These are phyloP conservation scores for Drosophila prolongata DNA, from an alignment of 2,888 invertebrate genomes.

Conservation along the genomic window DNA sequence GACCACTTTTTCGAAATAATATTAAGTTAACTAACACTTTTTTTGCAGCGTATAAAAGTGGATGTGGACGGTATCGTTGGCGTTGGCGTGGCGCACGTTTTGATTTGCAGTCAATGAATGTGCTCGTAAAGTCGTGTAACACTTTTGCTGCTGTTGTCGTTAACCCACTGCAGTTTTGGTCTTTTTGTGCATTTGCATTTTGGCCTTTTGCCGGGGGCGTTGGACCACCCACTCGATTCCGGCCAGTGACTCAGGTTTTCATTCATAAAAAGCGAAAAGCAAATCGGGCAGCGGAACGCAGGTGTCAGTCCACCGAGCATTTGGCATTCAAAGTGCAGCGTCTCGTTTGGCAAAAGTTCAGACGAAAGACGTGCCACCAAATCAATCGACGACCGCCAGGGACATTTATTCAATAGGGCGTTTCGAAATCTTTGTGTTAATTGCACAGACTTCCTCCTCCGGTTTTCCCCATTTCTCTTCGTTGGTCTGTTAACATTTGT, in stretches of 20 bases:
- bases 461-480: not conserved
- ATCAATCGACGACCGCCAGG: conserved; percentile 50
- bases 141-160: conserved; percentile 66
- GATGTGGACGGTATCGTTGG: conserved; percentile 47
- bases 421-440: conserved; percentile 69
- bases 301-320: conserved; percentile 49
- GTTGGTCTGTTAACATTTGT: conserved; percentile 5
- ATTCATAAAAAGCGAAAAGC: conserved; percentile 63
- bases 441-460: conserved; percentile 51
- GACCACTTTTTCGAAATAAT: too few relatives aligned
- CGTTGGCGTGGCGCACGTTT: conserved; percentile 70
- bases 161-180: conserved; percentile 41
- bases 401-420: conserved; percentile 63
- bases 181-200: conserved; percentile 71
- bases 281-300: conserved; percentile 18
- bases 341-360: conserved; percentile 74
- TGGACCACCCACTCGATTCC: conserved; percentile 61
- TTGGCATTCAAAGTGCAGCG: conserved; percentile 71
- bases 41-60: conserved; percentile 6
- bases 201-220: conserved; percentile 55
- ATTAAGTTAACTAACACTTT: not conserved
- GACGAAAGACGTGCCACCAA: conserved; percentile 57
- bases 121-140: conserved; percentile 76
- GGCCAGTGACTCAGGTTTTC: conserved; percentile 61
- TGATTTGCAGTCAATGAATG: conserved; percentile 79